phyloP scores from a whole-genome alignment of 2,797 vertebrate species.

The Discoglossus pictus region DNA sequence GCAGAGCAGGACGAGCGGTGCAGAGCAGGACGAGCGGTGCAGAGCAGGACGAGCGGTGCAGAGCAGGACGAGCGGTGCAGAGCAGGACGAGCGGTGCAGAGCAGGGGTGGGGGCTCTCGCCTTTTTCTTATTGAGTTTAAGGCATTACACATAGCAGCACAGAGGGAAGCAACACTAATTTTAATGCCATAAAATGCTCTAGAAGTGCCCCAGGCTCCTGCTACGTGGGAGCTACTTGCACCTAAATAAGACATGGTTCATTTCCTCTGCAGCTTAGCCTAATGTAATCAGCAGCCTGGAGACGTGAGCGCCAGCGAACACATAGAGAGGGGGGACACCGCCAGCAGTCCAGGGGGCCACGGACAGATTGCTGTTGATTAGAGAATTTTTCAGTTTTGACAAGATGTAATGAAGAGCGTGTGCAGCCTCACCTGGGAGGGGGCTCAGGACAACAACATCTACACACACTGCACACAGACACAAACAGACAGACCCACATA shows the following conservation, averaged over 20 bases:
- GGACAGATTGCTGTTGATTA: slow-evolving; percentile 76
- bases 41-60: too few relatives aligned
- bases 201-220: slow-evolving; percentile 78
- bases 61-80: too few relatives aligned
- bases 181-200: slow-evolving; percentile 82
- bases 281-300: slow-evolving; percentile 84
- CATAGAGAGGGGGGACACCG: slow-evolving; percentile 67
- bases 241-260: slow-evolving; percentile 84
- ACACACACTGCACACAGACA: slow-evolving; percentile 11
- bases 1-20: too few relatives aligned
- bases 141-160: slow-evolving; percentile 77
- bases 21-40: too few relatives aligned
- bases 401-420: slow-evolving; percentile 77
- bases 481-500: neutral
- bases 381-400: slow-evolving; percentile 85
- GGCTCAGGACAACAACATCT: slow-evolving; percentile 6
- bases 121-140: slow-evolving; percentile 83
- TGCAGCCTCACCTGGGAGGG: slow-evolving; percentile 46
- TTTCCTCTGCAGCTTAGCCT: slow-evolving; percentile 84
- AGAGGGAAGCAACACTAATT: slow-evolving; percentile 80
- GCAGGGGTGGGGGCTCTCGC: slow-evolving; percentile 60
- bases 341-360: slow-evolving; percentile 71
- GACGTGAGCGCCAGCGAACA: slow-evolving; percentile 76
- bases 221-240: slow-evolving; percentile 75
- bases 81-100: slow-evolving; percentile 19